Evolutionary conservation across 2,888 invertebrate species (phyloP).

Genomic region (Bombylius major): DNA sequence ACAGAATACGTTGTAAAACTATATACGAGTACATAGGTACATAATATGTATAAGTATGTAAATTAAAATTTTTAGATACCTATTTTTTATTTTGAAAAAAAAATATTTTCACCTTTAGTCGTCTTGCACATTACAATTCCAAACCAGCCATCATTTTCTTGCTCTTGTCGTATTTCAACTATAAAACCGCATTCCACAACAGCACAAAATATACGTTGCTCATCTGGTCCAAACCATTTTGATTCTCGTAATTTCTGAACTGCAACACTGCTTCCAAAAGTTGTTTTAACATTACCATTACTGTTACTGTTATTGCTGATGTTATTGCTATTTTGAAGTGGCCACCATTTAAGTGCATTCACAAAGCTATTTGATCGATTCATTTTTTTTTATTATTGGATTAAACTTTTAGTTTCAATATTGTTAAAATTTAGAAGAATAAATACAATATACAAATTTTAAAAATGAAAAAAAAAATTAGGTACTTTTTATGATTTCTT

Average conservation of each 20-base stretch:
- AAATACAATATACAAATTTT: too few relatives aligned
- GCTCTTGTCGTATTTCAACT: conserved; percentile 46
- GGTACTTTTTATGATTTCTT: too few relatives aligned
- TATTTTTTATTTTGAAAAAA: too few relatives aligned
- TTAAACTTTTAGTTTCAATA: too few relatives aligned
- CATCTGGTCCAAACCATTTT: conserved; percentile 61
- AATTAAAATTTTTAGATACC: too few relatives aligned
- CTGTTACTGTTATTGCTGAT: conserved; percentile 19
- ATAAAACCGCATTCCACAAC: conserved; percentile 62
- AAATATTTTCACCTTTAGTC: conserved; percentile 45
- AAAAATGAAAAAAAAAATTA: too few relatives aligned
- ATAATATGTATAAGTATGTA: too few relatives aligned
- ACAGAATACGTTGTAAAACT: too few relatives aligned
- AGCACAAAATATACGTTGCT: conserved; percentile 56
- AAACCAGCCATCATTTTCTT: conserved; percentile 36
- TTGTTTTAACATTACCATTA: conserved; percentile 38
- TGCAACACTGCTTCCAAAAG: conserved; percentile 52
- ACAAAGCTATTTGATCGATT: conserved; percentile 36
- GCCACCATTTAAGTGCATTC: conserved; percentile 35
- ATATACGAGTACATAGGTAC: too few relatives aligned
- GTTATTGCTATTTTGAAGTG: conserved; percentile 20
- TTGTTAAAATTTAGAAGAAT: too few relatives aligned
- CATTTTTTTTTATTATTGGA: conserved; percentile 18
- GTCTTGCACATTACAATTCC: conserved; percentile 59
- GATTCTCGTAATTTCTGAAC: conserved; percentile 59